Evolutionary conservation across 2,888 invertebrate genomes (phyloP).

Genomic region (Hedychridium roseum): DNA sequence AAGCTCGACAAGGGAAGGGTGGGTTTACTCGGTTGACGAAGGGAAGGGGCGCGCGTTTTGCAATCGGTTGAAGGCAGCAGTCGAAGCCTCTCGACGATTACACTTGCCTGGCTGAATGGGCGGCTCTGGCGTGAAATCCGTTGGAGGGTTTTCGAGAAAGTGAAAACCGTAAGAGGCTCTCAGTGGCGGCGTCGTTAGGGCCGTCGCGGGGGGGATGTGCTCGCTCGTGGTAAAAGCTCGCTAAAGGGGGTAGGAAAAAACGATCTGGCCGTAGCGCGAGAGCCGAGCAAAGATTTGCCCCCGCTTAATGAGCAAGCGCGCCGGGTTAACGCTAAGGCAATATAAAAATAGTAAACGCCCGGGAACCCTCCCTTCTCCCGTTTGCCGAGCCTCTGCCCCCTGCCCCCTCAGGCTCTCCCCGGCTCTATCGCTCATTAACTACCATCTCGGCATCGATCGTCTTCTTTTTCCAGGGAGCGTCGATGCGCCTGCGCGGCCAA

Average conservation of each 20-base stretch:
- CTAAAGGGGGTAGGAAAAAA: too few species aligned
- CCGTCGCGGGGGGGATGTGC: conserved; percentile 8
- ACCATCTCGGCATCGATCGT: too few species aligned
- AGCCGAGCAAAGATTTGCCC: conserved; percentile 34
- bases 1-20: not conserved
- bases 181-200: conserved; percentile 22
- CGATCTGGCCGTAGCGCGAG: conserved; percentile 32
- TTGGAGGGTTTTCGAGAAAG: conserved; percentile 25
- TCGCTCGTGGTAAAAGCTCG: too few species aligned
- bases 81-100: not conserved
- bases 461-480: too few species aligned
- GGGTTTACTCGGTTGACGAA: too few species aligned
- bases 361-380: too few species aligned
- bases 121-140: conserved; percentile 22
- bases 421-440: too few species aligned
- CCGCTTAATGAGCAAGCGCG: conserved; percentile 22
- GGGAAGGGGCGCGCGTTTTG: not conserved
- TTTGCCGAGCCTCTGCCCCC: too few species aligned
- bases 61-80: not conserved
- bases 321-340: not conserved
- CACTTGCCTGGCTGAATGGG: not conserved
- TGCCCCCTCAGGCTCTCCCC: too few species aligned
- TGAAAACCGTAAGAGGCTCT: conserved; percentile 32
- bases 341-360: too few species aligned
- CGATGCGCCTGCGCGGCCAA: too few species aligned